These are phyloP conservation scores for Halcyon senegalensis DNA, from an alignment of 2,113 vertebrate genomes.

Conservation along the genomic window DNA sequence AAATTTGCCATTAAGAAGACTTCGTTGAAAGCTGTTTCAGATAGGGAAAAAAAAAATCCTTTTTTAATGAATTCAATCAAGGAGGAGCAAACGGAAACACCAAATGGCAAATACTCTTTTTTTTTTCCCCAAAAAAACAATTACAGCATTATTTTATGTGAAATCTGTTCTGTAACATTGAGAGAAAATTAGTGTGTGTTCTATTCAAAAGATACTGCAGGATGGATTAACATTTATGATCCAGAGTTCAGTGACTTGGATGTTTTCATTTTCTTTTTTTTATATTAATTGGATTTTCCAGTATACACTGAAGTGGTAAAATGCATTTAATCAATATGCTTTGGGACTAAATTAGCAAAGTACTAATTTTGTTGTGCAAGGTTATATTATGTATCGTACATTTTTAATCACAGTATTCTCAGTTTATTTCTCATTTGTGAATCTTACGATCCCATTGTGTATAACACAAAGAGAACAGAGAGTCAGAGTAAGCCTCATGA, in stretches of 20 bases:
- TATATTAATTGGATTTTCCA: conserved; percentile 75
- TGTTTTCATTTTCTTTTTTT: conserved; percentile 66
- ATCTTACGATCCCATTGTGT: conserved; percentile 60
- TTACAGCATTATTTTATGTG: conserved; percentile 56
- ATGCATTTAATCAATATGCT: conserved; percentile 74
- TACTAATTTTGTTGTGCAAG: conserved; percentile 71
- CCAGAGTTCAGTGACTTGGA: conserved; percentile 62
- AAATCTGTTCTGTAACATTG: conserved; percentile 73
- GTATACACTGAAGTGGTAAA: conserved; percentile 65
- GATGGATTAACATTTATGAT: conserved; percentile 71
- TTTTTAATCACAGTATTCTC: conserved; percentile 70
- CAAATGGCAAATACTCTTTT: conserved; percentile 62
- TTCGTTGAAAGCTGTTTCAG: background rate
- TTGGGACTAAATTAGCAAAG: conserved; percentile 73
- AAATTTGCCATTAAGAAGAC: background rate
- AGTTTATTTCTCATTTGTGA: conserved; percentile 61
- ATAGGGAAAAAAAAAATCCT: background rate
- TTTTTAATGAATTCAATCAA: conserved; percentile 40
- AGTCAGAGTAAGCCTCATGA: conserved; percentile 1
- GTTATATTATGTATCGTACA: conserved; percentile 65
- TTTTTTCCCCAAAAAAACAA: conserved; percentile 18
- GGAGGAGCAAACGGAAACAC: conserved; percentile 36
- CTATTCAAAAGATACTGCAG: conserved; percentile 54
- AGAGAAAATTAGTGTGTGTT: conserved; percentile 61
- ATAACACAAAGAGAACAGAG: conserved; percentile 57